Evolutionary conservation across 1,140 invertebrate species (phyloP), one percentile per base, ranked within the genome.

Genomic region (Hirudo medicinalis): DNA sequence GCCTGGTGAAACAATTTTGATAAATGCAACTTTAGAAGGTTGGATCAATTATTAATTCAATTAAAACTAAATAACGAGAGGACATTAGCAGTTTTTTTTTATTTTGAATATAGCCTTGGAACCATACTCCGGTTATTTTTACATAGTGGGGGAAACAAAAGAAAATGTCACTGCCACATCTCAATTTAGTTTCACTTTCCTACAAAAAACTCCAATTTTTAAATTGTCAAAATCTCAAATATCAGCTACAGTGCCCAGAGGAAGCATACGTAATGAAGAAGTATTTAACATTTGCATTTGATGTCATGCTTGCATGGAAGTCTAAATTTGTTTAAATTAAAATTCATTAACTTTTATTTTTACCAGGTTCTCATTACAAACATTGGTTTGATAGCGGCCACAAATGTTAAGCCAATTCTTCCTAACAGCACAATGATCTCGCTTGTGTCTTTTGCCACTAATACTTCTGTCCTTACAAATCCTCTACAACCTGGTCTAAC

Each of bases 341-440:
- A 22, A n/a, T 54, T 54, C 43, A 2, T 6, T 25, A 54, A 29
- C 29, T 55, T 29, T 53, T n/a, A 4, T 2, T 27, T 63, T 63
- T n/a, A 36, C 1, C 60, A 76, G 63, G 54, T 76, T 53, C 71
- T 71, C 17, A 66, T 76, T 5, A 76, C 70, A 43, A 76, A 76
- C 32, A 32, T 67, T 25, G 75, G 75, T 43, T 53, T 72, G 20
- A 55, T 69, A 13, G 11, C 72, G 19, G 74, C 75, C 22, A 72
- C 68, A 20, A 72, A 73, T 29, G 63, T 75, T 27, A 67, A 40
- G 25, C 72, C 71, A n/a, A 63, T 54, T 29, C 67, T 76, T 11
- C 75, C 75, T 32, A 74, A 40, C 36, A 72, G 71, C 55, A 9
- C 54, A 2, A 22, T 72, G 36, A 36, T 76, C 6, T 72, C 70